Conservation (phyloP, 2,888 invertebrate species). For the Drosophila nr. perissopoda region DNA sequence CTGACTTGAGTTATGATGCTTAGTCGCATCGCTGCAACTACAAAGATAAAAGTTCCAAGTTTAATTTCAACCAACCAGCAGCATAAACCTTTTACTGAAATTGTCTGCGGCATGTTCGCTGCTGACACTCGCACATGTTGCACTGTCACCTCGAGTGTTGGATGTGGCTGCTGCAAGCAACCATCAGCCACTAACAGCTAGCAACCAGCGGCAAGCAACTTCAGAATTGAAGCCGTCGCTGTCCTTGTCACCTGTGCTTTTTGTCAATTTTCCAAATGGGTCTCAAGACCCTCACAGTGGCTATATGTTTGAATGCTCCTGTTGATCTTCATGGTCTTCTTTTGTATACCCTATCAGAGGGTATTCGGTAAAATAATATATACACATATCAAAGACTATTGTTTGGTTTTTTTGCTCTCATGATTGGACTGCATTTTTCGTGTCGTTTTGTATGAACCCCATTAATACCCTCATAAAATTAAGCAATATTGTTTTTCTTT, state of each 20-base stretch:
- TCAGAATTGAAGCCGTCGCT: conserved; percentile 16
- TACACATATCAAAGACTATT: not conserved
- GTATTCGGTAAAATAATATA: not conserved
- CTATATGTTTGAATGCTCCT: conserved; percentile 18
- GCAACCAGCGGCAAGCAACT: conserved; percentile 13
- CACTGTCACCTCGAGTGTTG: conserved; percentile 71
- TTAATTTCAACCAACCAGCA: conserved; percentile 65
- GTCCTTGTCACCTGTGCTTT: conserved; percentile 62
- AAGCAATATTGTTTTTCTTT: too few species aligned
- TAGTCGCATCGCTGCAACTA: conserved; percentile 65
- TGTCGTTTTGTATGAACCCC: too few species aligned
- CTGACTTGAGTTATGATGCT: conserved; percentile 76
- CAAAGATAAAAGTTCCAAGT: conserved; percentile 62
- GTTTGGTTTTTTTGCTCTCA: not conserved
- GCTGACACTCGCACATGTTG: conserved; percentile 69
- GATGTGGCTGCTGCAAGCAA: conserved; percentile 23
- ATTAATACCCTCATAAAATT: too few species aligned
- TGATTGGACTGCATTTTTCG: too few species aligned
- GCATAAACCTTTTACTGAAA: conserved; percentile 73
- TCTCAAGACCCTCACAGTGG: conserved; percentile 30
- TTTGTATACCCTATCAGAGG: not conserved
- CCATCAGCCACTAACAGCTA: not conserved
- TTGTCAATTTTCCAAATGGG: conserved; percentile 80
- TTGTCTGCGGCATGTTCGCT: conserved; percentile 69
- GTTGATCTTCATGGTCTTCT: conserved; percentile 48